Percentiles rank a stretch among this genome's conserved stretches.
Evolutionary conservation across 1,140 invertebrate species (phyloP).

Genomic region (Caenorhabditis latens): DNA sequence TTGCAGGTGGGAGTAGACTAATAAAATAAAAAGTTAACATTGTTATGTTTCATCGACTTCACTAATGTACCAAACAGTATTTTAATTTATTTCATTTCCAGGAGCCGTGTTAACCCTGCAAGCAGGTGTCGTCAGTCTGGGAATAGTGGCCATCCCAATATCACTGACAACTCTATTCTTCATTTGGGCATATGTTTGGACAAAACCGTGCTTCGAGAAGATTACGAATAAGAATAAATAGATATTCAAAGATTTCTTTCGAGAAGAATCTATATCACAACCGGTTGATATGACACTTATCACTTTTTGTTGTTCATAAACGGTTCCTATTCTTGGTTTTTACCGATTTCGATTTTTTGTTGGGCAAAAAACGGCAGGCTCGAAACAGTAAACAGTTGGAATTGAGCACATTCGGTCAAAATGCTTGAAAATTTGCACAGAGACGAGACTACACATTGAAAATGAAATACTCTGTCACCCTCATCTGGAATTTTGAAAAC

Average conservation of each 20-base stretch:
- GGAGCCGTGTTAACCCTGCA: slow-evolving; percentile 62
- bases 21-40: too few relatives aligned
- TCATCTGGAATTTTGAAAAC: too few relatives aligned
- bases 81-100: slow-evolving; percentile 15
- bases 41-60: background rate
- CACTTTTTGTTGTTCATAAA: too few relatives aligned
- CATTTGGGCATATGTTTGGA: slow-evolving; percentile 68
- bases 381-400: too few relatives aligned
- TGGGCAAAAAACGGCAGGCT: too few relatives aligned
- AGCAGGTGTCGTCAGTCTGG: slow-evolving; percentile 65
- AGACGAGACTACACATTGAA: too few relatives aligned
- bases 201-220: slow-evolving; percentile 53
- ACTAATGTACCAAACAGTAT: background rate
- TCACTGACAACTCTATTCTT: slow-evolving; percentile 63
- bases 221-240: slow-evolving; percentile 37
- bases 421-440: too few relatives aligned
- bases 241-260: background rate
- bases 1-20: slow-evolving; percentile 47
- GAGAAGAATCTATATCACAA: slow-evolving; percentile 2
- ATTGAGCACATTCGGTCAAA: too few relatives aligned
- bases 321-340: too few relatives aligned
- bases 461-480: too few relatives aligned
- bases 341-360: too few relatives aligned
- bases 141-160: slow-evolving; percentile 67
- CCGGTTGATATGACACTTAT: background rate